Conservation (phyloP, 2,797 vertebrate species). For the Dendrocincla tyrannina region DNA sequence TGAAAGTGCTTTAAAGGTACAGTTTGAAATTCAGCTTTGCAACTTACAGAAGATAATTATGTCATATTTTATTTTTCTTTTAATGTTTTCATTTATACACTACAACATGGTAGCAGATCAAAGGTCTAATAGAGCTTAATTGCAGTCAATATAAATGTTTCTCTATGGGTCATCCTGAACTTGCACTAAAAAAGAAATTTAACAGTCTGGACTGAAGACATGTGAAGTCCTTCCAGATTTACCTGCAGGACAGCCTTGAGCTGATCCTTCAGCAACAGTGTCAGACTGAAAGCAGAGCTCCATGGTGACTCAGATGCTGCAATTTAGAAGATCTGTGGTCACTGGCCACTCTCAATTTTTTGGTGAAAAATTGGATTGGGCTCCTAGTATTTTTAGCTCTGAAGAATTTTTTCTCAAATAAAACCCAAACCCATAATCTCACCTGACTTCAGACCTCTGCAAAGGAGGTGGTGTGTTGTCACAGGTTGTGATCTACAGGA, state of each 20-base stretch:
- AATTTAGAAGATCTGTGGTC: neutral
- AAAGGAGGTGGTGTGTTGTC: neutral
- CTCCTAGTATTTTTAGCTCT: neutral
- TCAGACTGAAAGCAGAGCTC: neutral
- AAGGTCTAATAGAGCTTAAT: constrained; percentile 29
- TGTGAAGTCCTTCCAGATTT: neutral
- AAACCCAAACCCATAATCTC: neutral
- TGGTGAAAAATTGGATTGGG: neutral
- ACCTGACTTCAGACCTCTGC: neutral
- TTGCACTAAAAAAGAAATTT: neutral
- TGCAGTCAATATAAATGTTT: constrained; percentile 11
- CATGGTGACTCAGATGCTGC: fast-evolving
- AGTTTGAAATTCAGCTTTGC: constrained; percentile 28
- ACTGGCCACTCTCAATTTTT: neutral
- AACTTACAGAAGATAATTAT: constrained; percentile 12
- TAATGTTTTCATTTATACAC: constrained; percentile 11
- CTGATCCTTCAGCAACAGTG: neutral
- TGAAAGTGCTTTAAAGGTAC: neutral
- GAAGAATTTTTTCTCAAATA: neutral
- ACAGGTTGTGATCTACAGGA: neutral
- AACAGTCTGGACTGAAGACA: neutral
- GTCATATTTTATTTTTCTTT: constrained; percentile 15
- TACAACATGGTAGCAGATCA: constrained; percentile 10
- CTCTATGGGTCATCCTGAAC: neutral
- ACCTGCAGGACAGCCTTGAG: neutral